Conservation (phyloP, 1,140 invertebrate genomes). For the Sogatella furcifera region DNA sequence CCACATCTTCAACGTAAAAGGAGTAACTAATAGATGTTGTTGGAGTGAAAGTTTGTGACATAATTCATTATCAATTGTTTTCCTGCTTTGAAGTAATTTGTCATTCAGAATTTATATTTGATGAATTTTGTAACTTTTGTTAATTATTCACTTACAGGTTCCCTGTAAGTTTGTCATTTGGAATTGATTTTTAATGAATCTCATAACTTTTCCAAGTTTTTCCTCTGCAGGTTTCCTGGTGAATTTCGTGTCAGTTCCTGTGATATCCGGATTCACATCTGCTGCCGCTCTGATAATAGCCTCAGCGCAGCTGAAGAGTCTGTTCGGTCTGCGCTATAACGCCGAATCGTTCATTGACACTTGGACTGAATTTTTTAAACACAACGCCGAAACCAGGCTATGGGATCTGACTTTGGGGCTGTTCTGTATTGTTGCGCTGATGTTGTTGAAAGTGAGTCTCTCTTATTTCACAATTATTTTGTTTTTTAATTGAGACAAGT, state of each 20-base stretch:
- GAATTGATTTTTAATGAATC: no score
- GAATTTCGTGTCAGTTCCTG: conserved; percentile 88
- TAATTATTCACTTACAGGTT: no score
- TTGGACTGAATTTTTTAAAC: conserved; percentile 45
- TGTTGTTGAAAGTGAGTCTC: conserved; percentile 49
- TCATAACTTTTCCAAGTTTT: no score
- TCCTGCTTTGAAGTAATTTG: no score
- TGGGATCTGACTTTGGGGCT: conserved; percentile 60
- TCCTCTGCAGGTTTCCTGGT: conserved; percentile 72
- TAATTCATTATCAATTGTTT: no score
- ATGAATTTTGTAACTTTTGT: no score
- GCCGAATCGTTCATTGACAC: conserved; percentile 61
- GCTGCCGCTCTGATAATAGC: conserved; percentile 89
- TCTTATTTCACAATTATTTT: background rate
- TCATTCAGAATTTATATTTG: no score
- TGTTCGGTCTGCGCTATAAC: conserved; percentile 65
- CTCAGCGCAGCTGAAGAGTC: conserved; percentile 73
- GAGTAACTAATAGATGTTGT: no score
- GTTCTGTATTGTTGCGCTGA: conserved; percentile 52
- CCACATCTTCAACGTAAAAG: no score
- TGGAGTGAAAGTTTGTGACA: no score
- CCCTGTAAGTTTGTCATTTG: no score
- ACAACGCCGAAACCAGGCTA: conserved; percentile 47
- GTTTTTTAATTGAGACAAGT: no score
- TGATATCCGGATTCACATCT: conserved; percentile 87